phyloP scores from a whole-genome alignment of 2,797 vertebrate genomes.

The Phrynocephalus forsythii region DNA sequence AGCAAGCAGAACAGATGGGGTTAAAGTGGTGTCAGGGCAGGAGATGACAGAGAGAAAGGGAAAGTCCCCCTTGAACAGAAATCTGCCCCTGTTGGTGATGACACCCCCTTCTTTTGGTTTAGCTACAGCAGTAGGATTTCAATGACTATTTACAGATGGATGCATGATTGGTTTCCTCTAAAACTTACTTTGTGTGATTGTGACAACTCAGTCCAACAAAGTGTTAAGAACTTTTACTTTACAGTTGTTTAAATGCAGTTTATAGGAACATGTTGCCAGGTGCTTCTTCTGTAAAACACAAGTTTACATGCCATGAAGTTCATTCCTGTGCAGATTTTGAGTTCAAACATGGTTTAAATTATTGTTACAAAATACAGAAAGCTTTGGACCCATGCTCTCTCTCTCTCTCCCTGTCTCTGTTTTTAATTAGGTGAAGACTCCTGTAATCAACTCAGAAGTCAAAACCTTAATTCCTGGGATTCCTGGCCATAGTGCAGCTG shows the following conservation, averaged over 20 bases:
- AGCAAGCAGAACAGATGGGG: too few relatives aligned
- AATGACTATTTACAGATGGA: too few relatives aligned
- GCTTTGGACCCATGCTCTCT: constrained; percentile 16
- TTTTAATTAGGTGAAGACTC: constrained; percentile 88
- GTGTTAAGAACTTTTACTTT: constrained; percentile 10
- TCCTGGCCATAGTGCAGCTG: constrained; percentile 89
- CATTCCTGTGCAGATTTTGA: rapidly evolving
- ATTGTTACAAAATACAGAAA: background rate
- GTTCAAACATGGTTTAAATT: background rate
- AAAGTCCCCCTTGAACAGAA: too few relatives aligned
- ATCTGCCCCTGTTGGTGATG: too few relatives aligned
- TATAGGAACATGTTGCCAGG: background rate
- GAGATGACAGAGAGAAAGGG: too few relatives aligned
- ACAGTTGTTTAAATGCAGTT: background rate
- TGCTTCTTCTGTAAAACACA: background rate
- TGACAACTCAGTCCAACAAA: background rate
- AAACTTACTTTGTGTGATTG: background rate
- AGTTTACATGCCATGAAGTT: background rate
- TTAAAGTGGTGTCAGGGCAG: too few relatives aligned
- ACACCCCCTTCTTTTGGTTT: too few relatives aligned
- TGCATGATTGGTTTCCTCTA: background rate
- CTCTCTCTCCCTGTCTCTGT: constrained; percentile 13
- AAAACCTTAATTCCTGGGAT: constrained; percentile 92
- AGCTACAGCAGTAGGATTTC: too few relatives aligned
- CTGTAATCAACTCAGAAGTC: constrained; percentile 85